These are phyloP conservation scores for Clarias fuscus DNA, from an alignment of 2,797 vertebrate species.

Conservation along the genomic window DNA sequence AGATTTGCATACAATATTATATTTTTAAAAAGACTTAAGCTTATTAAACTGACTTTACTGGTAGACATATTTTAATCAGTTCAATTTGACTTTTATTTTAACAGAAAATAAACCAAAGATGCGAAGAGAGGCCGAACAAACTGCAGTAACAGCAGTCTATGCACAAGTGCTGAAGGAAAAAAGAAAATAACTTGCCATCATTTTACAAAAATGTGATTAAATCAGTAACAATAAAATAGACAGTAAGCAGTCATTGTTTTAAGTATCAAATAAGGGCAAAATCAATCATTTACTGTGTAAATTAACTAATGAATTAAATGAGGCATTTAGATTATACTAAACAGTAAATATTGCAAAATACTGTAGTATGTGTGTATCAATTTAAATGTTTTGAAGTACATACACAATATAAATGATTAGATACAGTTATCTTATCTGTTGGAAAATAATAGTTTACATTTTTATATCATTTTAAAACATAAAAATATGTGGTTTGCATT, in stretches of 20 bases:
- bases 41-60: background rate
- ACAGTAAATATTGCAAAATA: background rate
- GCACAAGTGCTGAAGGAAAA: conserved; percentile 5
- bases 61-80: too few species aligned
- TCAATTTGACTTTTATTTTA: background rate
- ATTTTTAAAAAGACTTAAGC: background rate
- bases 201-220: background rate
- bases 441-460: background rate
- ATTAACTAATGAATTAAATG: too few species aligned
- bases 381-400: background rate
- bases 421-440: background rate
- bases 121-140: background rate
- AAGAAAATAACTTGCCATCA: background rate
- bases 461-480: background rate
- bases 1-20: background rate
- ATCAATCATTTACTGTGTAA: background rate
- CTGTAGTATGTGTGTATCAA: background rate
- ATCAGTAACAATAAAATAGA: background rate
- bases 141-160: background rate
- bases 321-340: too few species aligned
- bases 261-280: background rate
- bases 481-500: background rate
- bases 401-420: background rate
- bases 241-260: background rate
- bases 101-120: background rate